Conservation (phyloP, 2,113 vertebrate species). For the Leucopternis melanops region DNA sequence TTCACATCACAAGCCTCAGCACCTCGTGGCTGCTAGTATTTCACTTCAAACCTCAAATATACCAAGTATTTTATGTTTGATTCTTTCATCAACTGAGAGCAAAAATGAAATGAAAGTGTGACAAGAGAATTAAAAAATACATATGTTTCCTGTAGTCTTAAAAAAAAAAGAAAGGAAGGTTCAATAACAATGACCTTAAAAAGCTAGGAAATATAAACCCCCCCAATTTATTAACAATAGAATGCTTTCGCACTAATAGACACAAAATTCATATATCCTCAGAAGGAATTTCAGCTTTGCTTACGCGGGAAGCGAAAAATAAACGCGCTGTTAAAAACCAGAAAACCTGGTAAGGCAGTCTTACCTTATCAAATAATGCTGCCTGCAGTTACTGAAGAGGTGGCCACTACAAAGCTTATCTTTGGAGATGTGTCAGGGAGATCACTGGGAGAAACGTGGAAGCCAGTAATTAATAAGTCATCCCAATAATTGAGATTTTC, state of each 20-base stretch:
- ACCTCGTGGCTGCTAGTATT: neutral
- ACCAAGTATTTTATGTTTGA: neutral
- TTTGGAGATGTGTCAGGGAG: neutral
- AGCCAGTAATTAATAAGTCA: neutral
- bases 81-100: neutral
- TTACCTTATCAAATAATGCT: too few relatives aligned
- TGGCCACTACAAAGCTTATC: neutral
- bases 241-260: neutral
- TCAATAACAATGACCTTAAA: neutral
- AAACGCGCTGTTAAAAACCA: too few relatives aligned
- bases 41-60: neutral
- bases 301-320: too few relatives aligned
- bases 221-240: neutral
- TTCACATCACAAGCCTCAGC: neutral
- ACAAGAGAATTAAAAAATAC: neutral
- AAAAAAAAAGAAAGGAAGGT: neutral
- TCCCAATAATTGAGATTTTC: neutral
- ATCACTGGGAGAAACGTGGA: rapidly evolving
- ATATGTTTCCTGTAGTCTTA: neutral
- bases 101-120: neutral
- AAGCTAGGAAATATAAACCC: neutral
- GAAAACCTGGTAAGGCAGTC: too few relatives aligned
- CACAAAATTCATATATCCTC: neutral
- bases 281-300: neutral
- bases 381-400: too few relatives aligned